Percentiles rank a stretch among this genome's conserved stretches.
These are phyloP conservation scores for Pammene fasciana DNA, from an alignment of 2,888 invertebrate genomes.

Conservation along the genomic window DNA sequence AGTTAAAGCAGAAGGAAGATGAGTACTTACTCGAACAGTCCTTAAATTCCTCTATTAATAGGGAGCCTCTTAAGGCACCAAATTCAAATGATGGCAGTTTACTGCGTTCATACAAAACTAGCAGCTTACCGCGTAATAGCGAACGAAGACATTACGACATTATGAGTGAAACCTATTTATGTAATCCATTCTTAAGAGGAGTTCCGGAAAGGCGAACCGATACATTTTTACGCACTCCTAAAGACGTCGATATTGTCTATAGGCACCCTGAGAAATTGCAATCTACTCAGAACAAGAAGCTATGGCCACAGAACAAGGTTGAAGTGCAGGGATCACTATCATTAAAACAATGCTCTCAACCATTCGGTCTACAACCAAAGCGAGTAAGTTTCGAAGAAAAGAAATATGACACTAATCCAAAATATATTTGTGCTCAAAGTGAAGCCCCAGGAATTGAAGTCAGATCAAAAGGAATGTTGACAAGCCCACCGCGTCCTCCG, in stretches of 20 bases:
- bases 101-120: conserved; percentile 61
- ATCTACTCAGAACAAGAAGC: conserved; percentile 48
- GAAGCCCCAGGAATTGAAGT: conserved; percentile 46
- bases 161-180: conserved; percentile 55
- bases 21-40: conserved; percentile 72
- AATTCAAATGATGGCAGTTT: conserved; percentile 57
- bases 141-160: conserved; percentile 53
- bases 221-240: conserved; percentile 57
- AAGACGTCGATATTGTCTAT: conserved; percentile 61
- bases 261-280: conserved; percentile 64
- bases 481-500: conserved; percentile 67
- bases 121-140: conserved; percentile 65
- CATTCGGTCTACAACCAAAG: conserved; percentile 55
- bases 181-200: conserved; percentile 62
- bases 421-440: background rate
- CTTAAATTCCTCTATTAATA: conserved; percentile 52
- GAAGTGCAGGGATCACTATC: conserved; percentile 54
- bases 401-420: background rate
- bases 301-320: conserved; percentile 45
- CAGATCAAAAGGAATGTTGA: conserved; percentile 43
- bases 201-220: conserved; percentile 71
- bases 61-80: conserved; percentile 47
- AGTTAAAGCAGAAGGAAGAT: conserved; percentile 85
- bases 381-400: conserved; percentile 67
- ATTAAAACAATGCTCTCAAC: conserved; percentile 51